Conservation (phyloP, 1,140 invertebrate species). For the Gonioctena quinquepunctata region DNA sequence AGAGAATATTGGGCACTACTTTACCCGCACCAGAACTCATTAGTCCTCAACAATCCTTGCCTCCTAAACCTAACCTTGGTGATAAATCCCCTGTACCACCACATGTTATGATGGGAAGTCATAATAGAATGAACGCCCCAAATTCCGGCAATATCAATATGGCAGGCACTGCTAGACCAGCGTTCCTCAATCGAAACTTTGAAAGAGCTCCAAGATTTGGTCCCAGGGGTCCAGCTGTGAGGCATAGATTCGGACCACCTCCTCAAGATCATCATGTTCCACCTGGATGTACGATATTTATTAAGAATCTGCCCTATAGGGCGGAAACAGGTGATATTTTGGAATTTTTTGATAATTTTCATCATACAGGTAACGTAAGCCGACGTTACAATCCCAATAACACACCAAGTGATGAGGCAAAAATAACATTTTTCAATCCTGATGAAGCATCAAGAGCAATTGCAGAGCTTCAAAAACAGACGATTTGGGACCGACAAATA, state of each 20-base stretch:
- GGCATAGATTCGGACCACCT: conserved; percentile 9
- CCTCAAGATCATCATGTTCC: conserved; percentile 54
- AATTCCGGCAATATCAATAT: neutral
- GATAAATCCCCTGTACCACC: neutral
- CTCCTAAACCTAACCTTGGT: neutral
- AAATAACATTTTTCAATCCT: conserved; percentile 77
- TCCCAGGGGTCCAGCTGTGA: conserved; percentile 9
- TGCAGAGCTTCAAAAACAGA: conserved; percentile 60
- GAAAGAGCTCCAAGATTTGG: conserved; percentile 44
- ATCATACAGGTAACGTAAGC: conserved; percentile 75
- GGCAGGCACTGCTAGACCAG: conserved; percentile 1
- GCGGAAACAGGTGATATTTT: conserved; percentile 86
- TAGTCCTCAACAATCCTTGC: neutral
- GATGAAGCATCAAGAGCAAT: conserved; percentile 77
- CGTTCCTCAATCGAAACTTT: conserved; percentile 9
- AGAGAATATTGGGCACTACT: conserved; percentile 31
- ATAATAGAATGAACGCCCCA: neutral
- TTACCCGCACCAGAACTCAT: conserved; percentile 7
- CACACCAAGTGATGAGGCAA: conserved; percentile 85
- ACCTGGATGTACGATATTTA: conserved; percentile 78
- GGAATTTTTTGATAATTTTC: conserved; percentile 79
- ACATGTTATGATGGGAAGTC: neutral
- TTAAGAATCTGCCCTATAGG: conserved; percentile 86
- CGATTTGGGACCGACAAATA: conserved; percentile 63
- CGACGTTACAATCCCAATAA: conserved; percentile 82